phyloP scores from a whole-genome alignment of 2,113 vertebrate genomes.

The Pseudorectes ferrugineus region DNA sequence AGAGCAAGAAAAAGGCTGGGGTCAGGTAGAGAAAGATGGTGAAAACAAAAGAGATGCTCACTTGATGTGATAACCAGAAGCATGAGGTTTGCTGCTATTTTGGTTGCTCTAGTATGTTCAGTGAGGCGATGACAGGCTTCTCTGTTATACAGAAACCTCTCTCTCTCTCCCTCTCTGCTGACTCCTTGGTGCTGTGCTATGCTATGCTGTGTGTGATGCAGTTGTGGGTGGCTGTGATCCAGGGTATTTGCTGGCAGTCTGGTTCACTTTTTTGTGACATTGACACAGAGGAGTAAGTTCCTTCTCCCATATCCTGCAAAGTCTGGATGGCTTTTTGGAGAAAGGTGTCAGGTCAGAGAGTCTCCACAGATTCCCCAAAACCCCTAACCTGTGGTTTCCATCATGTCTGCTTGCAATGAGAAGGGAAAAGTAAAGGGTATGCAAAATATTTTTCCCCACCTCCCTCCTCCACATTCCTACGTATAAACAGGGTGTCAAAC shows the following conservation, averaged over 20 bases:
- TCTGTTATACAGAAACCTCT: not conserved
- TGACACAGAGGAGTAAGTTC: not conserved
- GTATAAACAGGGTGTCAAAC: not conserved
- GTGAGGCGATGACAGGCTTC: not conserved
- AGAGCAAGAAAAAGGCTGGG: not conserved
- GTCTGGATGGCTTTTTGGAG: constrained; percentile 70
- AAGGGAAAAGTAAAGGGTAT: not conserved
- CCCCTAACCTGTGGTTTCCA: constrained; percentile 60
- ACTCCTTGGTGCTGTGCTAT: not conserved
- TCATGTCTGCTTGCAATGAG: constrained; percentile 65
- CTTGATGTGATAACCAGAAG: not conserved
- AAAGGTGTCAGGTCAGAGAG: constrained; percentile 61
- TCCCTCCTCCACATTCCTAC: not conserved
- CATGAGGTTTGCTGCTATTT: not conserved
- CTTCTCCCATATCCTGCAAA: constrained; percentile 52
- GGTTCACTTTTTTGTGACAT: not conserved
- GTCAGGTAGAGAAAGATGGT: not conserved
- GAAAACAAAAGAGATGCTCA: not conserved
- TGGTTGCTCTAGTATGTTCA: not conserved
- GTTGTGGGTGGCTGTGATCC: not conserved
- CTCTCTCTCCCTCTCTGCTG: not conserved
- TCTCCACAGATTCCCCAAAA: constrained; percentile 58
- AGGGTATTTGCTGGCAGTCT: not conserved
- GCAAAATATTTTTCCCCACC: not conserved
- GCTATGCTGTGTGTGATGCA: not conserved